A percentile compares a stretch with the other conserved stretches of the same genome.
Evolutionary conservation across 2,797 vertebrate species (phyloP).

Genomic region (Fratercula arctica): DNA sequence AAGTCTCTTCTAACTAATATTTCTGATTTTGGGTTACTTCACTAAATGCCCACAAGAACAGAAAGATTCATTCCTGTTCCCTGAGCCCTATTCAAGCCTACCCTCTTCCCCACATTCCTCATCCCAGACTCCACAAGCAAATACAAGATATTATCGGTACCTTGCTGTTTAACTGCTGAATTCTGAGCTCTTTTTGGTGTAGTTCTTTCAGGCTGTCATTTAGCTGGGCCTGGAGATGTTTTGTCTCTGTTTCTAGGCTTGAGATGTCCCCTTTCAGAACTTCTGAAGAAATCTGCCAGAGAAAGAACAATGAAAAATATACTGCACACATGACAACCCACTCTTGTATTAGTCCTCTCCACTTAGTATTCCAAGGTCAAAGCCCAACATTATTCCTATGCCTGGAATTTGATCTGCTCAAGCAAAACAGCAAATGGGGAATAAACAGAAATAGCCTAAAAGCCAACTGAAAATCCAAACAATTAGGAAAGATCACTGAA

Average conservation of each 20-base stretch:
- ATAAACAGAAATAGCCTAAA: neutral
- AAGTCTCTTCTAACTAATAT: neutral
- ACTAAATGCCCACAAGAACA: neutral
- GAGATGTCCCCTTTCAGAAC: conserved; percentile 17
- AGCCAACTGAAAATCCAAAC: neutral
- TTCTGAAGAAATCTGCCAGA: conserved; percentile 65
- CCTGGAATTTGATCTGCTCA: neutral
- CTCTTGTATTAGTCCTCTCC: neutral
- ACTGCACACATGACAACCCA: neutral
- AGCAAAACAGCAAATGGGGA: neutral
- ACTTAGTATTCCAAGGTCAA: neutral
- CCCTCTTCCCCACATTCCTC: neutral
- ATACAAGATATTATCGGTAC: neutral
- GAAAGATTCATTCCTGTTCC: neutral
- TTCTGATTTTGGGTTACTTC: neutral
- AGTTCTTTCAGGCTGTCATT: conserved; percentile 77
- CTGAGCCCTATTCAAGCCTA: neutral
- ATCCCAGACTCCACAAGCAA: neutral
- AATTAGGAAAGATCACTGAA: neutral
- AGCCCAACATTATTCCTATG: neutral
- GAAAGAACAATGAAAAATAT: neutral
- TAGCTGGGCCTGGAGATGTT: conserved; percentile 73
- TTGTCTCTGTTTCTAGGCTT: conserved; percentile 64
- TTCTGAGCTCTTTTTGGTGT: conserved; percentile 81
- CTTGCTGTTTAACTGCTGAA: conserved; percentile 81